These are phyloP conservation scores for Scyliorhinus canicula DNA, from an alignment of 2,797 vertebrate species.

Conservation along the genomic window DNA sequence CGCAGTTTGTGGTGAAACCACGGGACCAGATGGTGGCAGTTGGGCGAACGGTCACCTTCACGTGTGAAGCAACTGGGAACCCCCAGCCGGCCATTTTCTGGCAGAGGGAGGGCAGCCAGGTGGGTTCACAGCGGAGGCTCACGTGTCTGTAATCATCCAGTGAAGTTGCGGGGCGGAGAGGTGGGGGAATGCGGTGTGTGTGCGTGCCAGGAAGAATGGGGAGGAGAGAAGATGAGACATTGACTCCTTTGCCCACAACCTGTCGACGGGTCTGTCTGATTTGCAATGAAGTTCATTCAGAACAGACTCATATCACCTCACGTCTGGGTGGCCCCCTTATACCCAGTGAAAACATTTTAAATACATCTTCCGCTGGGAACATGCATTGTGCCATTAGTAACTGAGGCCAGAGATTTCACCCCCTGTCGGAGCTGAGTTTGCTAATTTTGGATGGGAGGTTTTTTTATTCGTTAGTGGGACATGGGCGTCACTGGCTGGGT, in stretches of 20 bases:
- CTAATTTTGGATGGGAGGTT: no score
- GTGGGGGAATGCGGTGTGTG: background rate
- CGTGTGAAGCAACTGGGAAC: slow-evolving; percentile 94
- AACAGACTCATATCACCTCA: no score
- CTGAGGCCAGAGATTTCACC: background rate
- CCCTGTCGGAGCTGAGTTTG: background rate
- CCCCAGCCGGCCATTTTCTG: slow-evolving; percentile 98
- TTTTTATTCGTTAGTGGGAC: no score
- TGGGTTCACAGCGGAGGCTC: slow-evolving; percentile 51
- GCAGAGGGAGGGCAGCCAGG: slow-evolving; percentile 96
- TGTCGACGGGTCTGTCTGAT: background rate
- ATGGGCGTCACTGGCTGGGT: no score
- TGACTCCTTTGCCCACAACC: background rate
- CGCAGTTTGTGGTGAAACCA: slow-evolving; percentile 87
- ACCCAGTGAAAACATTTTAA: background rate
- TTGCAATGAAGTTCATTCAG: background rate
- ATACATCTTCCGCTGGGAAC: background rate
- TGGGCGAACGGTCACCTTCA: slow-evolving; percentile 92
- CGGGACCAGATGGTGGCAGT: slow-evolving; percentile 90
- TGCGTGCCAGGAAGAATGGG: background rate
- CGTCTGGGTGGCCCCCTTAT: background rate
- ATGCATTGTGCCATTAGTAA: background rate
- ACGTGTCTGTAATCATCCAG: no score
- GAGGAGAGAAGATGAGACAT: background rate
- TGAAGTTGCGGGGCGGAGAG: background rate